Evolutionary conservation across 2,888 invertebrate species (phyloP), one percentile per base, ranked within the genome.

Genomic region (Agrochola litura): DNA sequence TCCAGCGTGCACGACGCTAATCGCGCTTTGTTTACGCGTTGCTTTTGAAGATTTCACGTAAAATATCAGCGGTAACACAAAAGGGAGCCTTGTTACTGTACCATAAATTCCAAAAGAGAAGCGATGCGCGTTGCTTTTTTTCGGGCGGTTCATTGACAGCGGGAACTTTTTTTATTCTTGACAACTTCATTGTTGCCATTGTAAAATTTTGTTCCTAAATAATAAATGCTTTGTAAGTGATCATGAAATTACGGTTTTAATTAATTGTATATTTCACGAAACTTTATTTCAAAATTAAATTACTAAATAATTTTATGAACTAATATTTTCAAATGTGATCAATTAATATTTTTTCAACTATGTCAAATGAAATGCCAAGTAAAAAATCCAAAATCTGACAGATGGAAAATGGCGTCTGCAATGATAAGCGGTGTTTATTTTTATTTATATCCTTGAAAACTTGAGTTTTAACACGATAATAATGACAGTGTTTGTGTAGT

Each of bases 31-130:
- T 96, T 96, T 95, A 96, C 95, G 92, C 92, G 92, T 91, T 94
- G 92, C 86, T 91, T 91, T 91, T 91, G 90, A 91, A 90, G 93
- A 93, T 94, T 95, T 94, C 92, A 92, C 92, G 93, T 90, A 92
- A 92, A 92, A 92, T 91, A 86, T 84, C 79, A 85, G 80, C 85
- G 92, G 93, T 94, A 95, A 95, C 92, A 96, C 96, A 96, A 96
- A 95, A 96, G 95, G 92, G 93, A 96, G 96, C 96, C 96, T 96
- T 96, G 96, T 96, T 96, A 95, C 96, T 91, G 94, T 94, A 95
- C 95, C 95, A 96, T 96, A 96, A 96, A 96, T 96, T 96, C 96
- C 96, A 96, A 96, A 96, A 96, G 96, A 96, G 96, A 96, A 96
- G 96, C 95, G 96, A 94, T 93, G 95, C 96, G 96, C 95, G 93